These are phyloP conservation scores for Carposina sasakii DNA, from an alignment of 1,140 invertebrate genomes.

Conservation along the genomic window DNA sequence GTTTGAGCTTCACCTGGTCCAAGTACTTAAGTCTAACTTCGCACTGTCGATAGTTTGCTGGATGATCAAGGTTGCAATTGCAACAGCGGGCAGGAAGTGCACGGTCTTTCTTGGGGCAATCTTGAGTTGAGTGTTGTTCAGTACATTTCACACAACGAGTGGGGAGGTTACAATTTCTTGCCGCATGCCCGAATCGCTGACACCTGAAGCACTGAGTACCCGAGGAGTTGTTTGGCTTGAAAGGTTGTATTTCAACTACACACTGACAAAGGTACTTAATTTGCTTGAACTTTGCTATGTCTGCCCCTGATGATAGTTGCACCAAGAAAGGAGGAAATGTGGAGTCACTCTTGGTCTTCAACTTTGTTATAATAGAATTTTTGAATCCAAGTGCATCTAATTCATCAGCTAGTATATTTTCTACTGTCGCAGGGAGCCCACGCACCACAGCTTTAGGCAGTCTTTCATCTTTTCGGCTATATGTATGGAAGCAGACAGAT, in stretches of 20 bases:
- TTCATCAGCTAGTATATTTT: background rate
- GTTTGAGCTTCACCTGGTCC: background rate
- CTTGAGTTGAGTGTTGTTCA: slow-evolving; percentile 31
- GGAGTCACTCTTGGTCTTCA: background rate
- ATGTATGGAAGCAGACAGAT: background rate
- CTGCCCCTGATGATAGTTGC: background rate
- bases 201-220: slow-evolving; percentile 17
- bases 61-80: slow-evolving; percentile 38
- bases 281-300: background rate
- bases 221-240: background rate
- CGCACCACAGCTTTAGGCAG: background rate
- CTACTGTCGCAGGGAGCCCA: background rate
- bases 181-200: slow-evolving; percentile 45
- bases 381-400: background rate
- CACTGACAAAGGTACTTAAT: slow-evolving; percentile 3
- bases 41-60: slow-evolving; percentile 13
- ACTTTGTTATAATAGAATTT: background rate
- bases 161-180: slow-evolving; percentile 28
- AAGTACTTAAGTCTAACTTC: background rate
- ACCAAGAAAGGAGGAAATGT: background rate
- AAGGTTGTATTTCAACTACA: background rate
- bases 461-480: slow-evolving; percentile 5
- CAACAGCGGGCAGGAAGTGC: slow-evolving; percentile 28
- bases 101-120: slow-evolving; percentile 28
- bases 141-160: slow-evolving; percentile 46